Evolutionary conservation across 2,888 invertebrate genomes (phyloP).

Genomic region (Lasioglossum zephyrum): DNA sequence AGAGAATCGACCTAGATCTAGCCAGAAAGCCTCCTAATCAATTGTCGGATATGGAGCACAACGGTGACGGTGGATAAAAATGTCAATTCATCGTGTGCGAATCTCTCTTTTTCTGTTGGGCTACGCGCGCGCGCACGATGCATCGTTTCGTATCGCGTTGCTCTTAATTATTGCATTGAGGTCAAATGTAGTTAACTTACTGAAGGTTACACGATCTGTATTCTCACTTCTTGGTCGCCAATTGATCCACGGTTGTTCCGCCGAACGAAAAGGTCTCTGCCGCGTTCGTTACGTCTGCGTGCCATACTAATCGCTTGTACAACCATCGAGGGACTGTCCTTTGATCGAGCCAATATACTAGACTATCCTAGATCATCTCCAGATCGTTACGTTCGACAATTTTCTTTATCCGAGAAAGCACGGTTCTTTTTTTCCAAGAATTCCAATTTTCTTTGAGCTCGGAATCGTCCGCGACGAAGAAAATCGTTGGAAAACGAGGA

Average conservation of each 20-base stretch:
- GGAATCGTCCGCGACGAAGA: not conserved
- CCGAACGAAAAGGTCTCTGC: constrained; percentile 14
- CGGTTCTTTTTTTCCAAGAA: not conserved
- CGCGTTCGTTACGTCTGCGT: constrained; percentile 9
- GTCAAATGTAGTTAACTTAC: constrained; percentile 78
- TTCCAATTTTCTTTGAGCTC: not conserved
- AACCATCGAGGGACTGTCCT: not conserved
- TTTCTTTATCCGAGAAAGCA: not conserved
- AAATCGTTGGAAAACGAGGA: constrained; percentile 52
- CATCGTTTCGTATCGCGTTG: constrained; percentile 39
- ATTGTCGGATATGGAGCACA: constrained; percentile 66
- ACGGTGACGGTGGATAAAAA: constrained; percentile 51
- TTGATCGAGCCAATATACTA: constrained; percentile 2
- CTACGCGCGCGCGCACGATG: not conserved
- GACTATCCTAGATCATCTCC: not conserved
- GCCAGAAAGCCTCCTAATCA: constrained; percentile 53
- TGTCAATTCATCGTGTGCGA: constrained; percentile 63
- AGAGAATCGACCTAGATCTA: constrained; percentile 44
- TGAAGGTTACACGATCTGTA: constrained; percentile 67
- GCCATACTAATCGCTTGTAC: not conserved
- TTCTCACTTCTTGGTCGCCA: constrained; percentile 59
- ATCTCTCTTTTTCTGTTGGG: constrained; percentile 39
- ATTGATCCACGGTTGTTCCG: constrained; percentile 41
- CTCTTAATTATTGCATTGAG: constrained; percentile 80
- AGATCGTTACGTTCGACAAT: not conserved